Percentiles rank a stretch among this genome's conserved stretches.
Evolutionary conservation across 1,140 invertebrate species (phyloP).

Genomic region (Drosophila sulfurigaster): DNA sequence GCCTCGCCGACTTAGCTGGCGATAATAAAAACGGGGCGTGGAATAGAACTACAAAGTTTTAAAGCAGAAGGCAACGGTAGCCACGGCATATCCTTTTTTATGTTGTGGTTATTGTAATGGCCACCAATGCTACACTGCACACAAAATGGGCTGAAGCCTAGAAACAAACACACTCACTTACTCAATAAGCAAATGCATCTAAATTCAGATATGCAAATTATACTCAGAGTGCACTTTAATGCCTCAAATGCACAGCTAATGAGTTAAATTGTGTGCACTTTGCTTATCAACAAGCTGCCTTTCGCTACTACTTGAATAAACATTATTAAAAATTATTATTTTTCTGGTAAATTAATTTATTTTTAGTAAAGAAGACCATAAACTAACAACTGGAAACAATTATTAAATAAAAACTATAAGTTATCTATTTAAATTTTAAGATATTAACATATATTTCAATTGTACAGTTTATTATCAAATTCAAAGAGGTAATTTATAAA

Average conservation of each 20-base stretch:
- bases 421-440: too few species aligned
- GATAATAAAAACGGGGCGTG: conserved; percentile 76
- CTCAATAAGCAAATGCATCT: background rate
- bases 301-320: background rate
- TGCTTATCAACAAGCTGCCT: background rate
- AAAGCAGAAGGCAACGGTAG: conserved; percentile 55
- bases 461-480: too few species aligned
- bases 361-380: too few species aligned
- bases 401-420: too few species aligned
- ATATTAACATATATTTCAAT: too few species aligned
- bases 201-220: conserved; percentile 46
- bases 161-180: too few species aligned
- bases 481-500: too few species aligned
- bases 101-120: conserved; percentile 83
- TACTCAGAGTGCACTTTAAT: conserved; percentile 18
- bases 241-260: conserved; percentile 23
- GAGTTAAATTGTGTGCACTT: conserved; percentile 19
- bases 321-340: too few species aligned
- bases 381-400: too few species aligned
- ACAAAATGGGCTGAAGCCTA: conserved; percentile 3
- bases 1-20: conserved; percentile 48
- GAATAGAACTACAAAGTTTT: conserved; percentile 73
- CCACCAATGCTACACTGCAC: conserved; percentile 59
- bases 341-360: too few species aligned
- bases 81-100: conserved; percentile 77